phyloP scores from a whole-genome alignment of 2,797 vertebrate species.

The Alcedo atthis region DNA sequence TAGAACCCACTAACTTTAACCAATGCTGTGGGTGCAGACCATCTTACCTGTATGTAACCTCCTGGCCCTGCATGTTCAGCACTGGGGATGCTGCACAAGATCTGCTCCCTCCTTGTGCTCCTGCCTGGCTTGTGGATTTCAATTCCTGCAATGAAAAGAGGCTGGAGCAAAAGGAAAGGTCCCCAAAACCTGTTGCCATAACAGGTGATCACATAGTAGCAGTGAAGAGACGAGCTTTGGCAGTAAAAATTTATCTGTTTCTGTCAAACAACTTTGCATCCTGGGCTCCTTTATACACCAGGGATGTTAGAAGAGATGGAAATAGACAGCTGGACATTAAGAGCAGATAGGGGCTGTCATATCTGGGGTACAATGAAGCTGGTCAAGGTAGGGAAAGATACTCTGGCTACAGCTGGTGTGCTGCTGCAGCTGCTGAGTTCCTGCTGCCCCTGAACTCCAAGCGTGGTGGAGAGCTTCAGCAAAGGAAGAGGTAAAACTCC shows the following conservation, averaged over 20 bases:
- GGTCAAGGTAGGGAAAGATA: neutral
- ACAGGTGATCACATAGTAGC: neutral
- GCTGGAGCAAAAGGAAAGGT: neutral
- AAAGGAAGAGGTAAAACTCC: neutral
- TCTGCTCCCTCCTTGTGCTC: neutral
- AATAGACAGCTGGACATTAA: neutral
- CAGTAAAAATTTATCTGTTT: neutral
- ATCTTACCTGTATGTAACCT: neutral
- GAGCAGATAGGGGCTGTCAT: neutral
- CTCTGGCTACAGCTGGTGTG: neutral
- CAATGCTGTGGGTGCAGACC: neutral
- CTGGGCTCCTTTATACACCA: neutral
- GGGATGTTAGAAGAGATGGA: neutral
- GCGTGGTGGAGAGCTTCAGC: neutral
- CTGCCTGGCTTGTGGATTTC: neutral
- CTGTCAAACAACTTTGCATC: neutral
- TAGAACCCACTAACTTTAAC: neutral
- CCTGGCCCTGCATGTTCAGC: accelerated
- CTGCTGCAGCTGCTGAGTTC: accelerated
- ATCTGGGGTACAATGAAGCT: neutral
- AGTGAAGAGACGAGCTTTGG: neutral
- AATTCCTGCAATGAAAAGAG: neutral
- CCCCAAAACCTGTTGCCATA: neutral
- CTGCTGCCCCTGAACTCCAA: neutral
- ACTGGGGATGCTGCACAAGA: accelerated